A percentile compares a stretch with the other conserved stretches of the same genome.
phyloP scores from a whole-genome alignment of 2,113 vertebrate species.

The Chlamydotis undulata region DNA sequence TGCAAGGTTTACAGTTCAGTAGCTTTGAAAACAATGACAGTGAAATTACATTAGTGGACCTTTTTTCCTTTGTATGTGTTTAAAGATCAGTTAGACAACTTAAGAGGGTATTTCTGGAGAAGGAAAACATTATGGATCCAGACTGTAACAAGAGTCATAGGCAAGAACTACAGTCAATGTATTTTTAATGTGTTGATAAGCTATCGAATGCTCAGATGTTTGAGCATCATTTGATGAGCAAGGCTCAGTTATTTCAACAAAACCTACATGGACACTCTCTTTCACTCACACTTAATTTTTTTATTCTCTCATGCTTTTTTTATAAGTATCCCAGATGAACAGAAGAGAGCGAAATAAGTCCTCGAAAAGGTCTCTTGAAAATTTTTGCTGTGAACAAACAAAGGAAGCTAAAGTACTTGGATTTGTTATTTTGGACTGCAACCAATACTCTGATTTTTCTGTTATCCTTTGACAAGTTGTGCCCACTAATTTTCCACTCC shows the following conservation, averaged over 20 bases:
- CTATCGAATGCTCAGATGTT: background rate
- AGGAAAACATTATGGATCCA: background rate
- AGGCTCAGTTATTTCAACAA: background rate
- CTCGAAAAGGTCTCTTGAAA: background rate
- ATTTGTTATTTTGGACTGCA: background rate
- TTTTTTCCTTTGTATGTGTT: background rate
- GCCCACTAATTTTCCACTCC: background rate
- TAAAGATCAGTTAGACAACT: background rate
- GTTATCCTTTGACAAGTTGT: background rate
- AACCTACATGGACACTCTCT: background rate
- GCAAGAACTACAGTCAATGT: background rate
- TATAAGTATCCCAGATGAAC: background rate
- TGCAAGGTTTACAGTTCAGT: conserved; percentile 19
- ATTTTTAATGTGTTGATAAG: background rate
- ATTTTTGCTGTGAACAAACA: background rate
- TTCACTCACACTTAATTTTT: background rate
- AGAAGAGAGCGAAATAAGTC: background rate
- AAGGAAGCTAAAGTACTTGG: background rate
- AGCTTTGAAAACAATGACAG: conserved; percentile 25
- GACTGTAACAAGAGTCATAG: background rate
- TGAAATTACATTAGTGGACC: conserved; percentile 40
- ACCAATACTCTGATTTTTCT: background rate
- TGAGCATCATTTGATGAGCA: background rate
- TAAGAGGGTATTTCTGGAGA: background rate
- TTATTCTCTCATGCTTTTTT: background rate